A percentile compares a stretch with the other conserved stretches of the same genome.
These are phyloP conservation scores for Hermaeophaga mercurialis DNA, from an alignment of 2,888 invertebrate species.

Conservation along the genomic window DNA sequence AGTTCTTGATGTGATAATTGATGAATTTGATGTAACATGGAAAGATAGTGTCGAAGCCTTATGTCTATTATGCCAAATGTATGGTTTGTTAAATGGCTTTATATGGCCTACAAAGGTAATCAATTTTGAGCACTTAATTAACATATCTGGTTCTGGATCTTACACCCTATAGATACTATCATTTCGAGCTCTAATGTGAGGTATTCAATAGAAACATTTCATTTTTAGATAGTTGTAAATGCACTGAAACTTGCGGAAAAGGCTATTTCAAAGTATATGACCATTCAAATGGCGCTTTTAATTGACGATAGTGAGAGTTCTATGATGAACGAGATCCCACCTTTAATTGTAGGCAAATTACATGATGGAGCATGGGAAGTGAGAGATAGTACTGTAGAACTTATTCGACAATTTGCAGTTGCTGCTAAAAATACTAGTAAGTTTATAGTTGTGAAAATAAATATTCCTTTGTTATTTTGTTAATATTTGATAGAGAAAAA, in stretches of 20 bases:
- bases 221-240: slow-evolving; percentile 71
- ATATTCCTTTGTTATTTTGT: no score
- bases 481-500: no score
- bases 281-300: slow-evolving; percentile 76
- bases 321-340: slow-evolving; percentile 67
- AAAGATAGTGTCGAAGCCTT: slow-evolving; percentile 77
- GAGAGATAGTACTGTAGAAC: slow-evolving; percentile 76
- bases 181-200: background rate
- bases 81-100: slow-evolving; percentile 62
- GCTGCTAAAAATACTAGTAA: slow-evolving; percentile 75
- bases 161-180: no score
- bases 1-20: slow-evolving; percentile 67
- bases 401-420: slow-evolving; percentile 70
- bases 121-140: slow-evolving; percentile 2
- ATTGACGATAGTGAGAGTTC: slow-evolving; percentile 70
- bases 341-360: slow-evolving; percentile 70
- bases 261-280: slow-evolving; percentile 75
- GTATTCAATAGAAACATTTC: background rate
- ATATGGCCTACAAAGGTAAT: slow-evolving; percentile 61
- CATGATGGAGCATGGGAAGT: slow-evolving; percentile 80
- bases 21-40: slow-evolving; percentile 76
- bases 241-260: slow-evolving; percentile 72
- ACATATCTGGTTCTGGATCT: no score
- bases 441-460: no score
- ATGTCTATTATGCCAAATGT: slow-evolving; percentile 64